phyloP scores from a whole-genome alignment of 2,888 invertebrate genomes.

The Parochlus steinenii region DNA sequence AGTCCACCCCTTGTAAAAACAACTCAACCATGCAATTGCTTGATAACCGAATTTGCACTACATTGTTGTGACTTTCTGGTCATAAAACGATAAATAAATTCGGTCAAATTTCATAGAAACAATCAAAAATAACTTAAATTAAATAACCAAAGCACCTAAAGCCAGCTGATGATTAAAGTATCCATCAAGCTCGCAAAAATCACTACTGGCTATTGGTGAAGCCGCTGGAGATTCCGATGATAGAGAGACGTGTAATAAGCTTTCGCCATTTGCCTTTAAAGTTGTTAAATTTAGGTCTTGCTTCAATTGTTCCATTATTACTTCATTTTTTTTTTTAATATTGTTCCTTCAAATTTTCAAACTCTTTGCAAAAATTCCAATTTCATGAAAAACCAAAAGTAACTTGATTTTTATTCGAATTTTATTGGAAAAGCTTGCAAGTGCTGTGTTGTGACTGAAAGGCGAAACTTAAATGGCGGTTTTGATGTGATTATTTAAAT shows the following conservation, averaged over 20 bases:
- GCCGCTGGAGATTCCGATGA: background rate
- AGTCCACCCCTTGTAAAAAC: no score
- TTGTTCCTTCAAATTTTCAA: no score
- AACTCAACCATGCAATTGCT: no score
- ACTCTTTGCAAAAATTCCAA: no score
- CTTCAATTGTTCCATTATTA: conserved; percentile 8
- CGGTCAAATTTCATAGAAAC: background rate
- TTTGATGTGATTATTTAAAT: no score
- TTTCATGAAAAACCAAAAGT: no score
- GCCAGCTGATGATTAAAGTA: background rate
- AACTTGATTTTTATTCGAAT: no score
- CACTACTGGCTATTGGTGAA: background rate
- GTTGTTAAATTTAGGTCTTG: conserved; percentile 2
- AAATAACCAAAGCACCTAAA: background rate
- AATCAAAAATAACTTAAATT: background rate
- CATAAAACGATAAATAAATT: background rate
- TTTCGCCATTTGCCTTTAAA: background rate
- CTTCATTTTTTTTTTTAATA: no score
- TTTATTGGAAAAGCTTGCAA: no score
- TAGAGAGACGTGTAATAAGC: background rate
- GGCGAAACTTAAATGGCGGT: no score
- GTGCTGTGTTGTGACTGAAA: no score
- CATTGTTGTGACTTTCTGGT: background rate
- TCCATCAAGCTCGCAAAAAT: background rate
- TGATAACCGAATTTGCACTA: no score